Base-by-base conservation (phyloP, 1,140 invertebrate genomes). In the Bombus waltoni region DNA sequence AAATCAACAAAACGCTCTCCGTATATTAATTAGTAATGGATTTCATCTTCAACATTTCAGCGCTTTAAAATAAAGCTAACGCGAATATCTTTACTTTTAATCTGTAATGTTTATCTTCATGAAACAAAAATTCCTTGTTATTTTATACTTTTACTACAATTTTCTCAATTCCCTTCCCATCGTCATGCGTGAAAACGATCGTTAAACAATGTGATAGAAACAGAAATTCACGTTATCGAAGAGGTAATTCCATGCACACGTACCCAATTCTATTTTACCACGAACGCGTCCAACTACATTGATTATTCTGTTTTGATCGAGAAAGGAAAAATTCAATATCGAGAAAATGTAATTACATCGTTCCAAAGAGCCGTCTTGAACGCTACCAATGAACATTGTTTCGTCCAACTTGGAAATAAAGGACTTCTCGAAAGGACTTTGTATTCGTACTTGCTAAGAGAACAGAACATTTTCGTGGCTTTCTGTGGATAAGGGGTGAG, bases 391-490 rank as follows among this genome's bases (percentile, higher is more conserved):
- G 59, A 77, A 44, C 35, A 38, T 81, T 88, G 81, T 86, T 88
- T 85, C 83, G 82, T 28, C 18, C 22, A 5, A n/a, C 11, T 42
- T 35, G 42, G 35, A 35, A 80, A 59, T 42, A 62, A 22, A 59
- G 32, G 59, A 35, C 53, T 47, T 44, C 78, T 53, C 2, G 2
- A 22, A 25, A 40, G 15, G 66, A 25, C 18, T 35, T 68, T 38
- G 32, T 38, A 71, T 71, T 71, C 68, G 68, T 38, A 28, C 70
- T 57, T 68, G n/a, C 35, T 25, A 32, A 47, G 53, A 76, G 62
- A 66, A 75, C 75, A 74, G 86, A 88, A 81, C 38, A 13, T 70
- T 83, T 88, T 66, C 81, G 76, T 75, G 40, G 62, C 62, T 62
- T 8, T 35, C 9, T 25, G 5, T 35, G 22, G 25, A 25, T 18